Evolutionary conservation across 2,797 vertebrate genomes (phyloP), one percentile per base, ranked within the genome.

Genomic region (Brachyrhaphis roseni): DNA sequence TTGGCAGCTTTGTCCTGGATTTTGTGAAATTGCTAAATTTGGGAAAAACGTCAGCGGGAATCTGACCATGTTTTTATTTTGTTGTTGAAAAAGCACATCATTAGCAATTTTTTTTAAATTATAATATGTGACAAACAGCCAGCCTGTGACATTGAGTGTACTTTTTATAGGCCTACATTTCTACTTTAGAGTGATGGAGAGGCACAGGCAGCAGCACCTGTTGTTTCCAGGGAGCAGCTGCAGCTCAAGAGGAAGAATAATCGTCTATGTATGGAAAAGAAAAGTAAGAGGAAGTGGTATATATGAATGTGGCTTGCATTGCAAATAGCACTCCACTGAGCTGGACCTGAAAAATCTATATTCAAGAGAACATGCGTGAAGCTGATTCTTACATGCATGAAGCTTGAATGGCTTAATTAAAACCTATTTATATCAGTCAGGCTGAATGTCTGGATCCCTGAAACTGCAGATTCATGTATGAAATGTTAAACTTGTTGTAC

Each of bases 1-100:
- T 76, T 76, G 43, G 59, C 62, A 77, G 66, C 75, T 49, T 77
- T 66, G 59, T 47, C 34, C 31, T 66, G 26, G 20, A 76, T 77
- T 77, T 77, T 26, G 23, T 70, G 7, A 41, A 70, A 41, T 41
- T 0, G 23, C 36, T 41, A 26, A 41, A 41, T 70, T 12, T 70
- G 66, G 39, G 39, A 70, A 70, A 5, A 43, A 41, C 34, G 2
- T 39, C 3, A 41, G 8, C 5, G 18, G 36, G 36, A 68, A 68
- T 68, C 11, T 68, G 64, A 51, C 13, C 47, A 74, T 23, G 34
- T 26, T 49, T 20, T 39, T 41, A 26, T 55, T 39, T 74, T 26
- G 20, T 39, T 31, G 7, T 53, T 55, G 23, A 34, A 39, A 66
- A 66, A 10, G 10, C 57, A 8, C 62, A 66, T 66, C 34, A 66